Percentiles rank a stretch among this genome's conserved stretches.
phyloP scores from a whole-genome alignment of 2,888 invertebrate species.

The Xylophagus ater region DNA sequence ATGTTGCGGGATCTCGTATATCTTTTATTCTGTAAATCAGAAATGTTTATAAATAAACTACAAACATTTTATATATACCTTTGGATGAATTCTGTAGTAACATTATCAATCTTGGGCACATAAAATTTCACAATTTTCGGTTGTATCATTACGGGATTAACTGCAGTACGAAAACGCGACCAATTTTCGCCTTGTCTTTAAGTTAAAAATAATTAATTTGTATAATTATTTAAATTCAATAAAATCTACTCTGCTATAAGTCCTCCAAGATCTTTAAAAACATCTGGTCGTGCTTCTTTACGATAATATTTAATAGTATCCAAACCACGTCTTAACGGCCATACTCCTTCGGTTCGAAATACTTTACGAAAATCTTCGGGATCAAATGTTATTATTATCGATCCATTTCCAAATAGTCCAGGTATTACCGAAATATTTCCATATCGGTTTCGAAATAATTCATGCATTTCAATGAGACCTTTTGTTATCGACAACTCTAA shows the following conservation, averaged over 20 bases:
- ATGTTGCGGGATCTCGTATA: conserved; percentile 20
- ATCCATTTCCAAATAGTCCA: conserved; percentile 30
- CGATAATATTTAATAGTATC: conserved; percentile 39
- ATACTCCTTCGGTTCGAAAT: conserved; percentile 40
- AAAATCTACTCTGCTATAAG: conserved; percentile 31
- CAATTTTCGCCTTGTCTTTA: conserved; percentile 52
- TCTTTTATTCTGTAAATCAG: conserved; percentile 22
- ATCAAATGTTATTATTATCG: conserved; percentile 41
- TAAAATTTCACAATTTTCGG: conserved; percentile 27
- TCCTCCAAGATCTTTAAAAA: conserved; percentile 32
- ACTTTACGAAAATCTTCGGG: conserved; percentile 41
- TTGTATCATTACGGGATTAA: conserved; percentile 33
- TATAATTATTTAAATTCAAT: too few relatives aligned
- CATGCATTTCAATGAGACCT: too few relatives aligned
- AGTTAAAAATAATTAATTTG: too few relatives aligned
- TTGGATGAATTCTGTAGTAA: conserved; percentile 27
- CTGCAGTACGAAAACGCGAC: conserved; percentile 52
- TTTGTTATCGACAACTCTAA: too few relatives aligned
- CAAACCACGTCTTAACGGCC: conserved; percentile 40
- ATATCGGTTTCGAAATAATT: too few relatives aligned
- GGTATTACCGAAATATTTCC: conserved; percentile 39
- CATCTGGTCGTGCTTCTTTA: conserved; percentile 30
- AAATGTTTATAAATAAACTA: not conserved
- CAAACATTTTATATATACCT: conserved; percentile 20
- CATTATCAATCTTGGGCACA: conserved; percentile 26